Percentiles rank a stretch among this genome's conserved stretches.
Evolutionary conservation across 2,888 invertebrate species (phyloP).

Genomic region (Stenoptilia bipunctidactyla): DNA sequence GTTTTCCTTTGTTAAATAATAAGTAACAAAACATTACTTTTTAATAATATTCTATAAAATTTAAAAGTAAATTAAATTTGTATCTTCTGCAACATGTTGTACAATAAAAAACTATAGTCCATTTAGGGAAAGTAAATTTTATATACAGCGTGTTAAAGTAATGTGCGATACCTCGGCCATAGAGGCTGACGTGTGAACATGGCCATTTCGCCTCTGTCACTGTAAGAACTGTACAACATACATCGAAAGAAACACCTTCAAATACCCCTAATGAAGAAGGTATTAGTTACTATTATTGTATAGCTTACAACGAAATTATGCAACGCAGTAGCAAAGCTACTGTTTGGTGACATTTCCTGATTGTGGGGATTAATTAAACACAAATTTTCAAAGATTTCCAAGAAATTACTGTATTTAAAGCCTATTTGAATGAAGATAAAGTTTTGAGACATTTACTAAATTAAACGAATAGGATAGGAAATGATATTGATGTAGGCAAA

Average conservation of each 20-base stretch:
- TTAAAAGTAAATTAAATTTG: too few relatives aligned
- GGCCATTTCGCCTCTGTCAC: conserved; percentile 27
- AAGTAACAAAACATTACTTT: too few relatives aligned
- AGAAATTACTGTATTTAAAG: too few relatives aligned
- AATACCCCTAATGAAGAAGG: neutral
- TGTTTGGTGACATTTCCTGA: conserved; percentile 43
- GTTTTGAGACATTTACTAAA: too few relatives aligned
- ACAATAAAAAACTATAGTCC: too few relatives aligned
- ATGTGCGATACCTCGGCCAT: conserved; percentile 36
- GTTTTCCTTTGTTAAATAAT: too few relatives aligned
- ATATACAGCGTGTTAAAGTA: conserved; percentile 18
- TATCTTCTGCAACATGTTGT: too few relatives aligned
- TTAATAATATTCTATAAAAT: too few relatives aligned
- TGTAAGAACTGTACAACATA: conserved; percentile 15
- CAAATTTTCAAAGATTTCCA: conserved; percentile 25
- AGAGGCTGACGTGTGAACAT: conserved; percentile 37
- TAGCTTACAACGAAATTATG: conserved; percentile 29
- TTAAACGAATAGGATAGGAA: too few relatives aligned
- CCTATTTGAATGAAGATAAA: too few relatives aligned
- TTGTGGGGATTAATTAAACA: conserved; percentile 41
- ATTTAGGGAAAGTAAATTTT: too few relatives aligned
- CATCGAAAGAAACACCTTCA: conserved; percentile 4
- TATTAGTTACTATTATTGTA: neutral
- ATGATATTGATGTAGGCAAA: too few relatives aligned
- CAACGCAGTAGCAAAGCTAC: conserved; percentile 28